These are phyloP conservation scores for Eulithis prunata DNA, from an alignment of 2,888 invertebrate species.

Conservation along the genomic window DNA sequence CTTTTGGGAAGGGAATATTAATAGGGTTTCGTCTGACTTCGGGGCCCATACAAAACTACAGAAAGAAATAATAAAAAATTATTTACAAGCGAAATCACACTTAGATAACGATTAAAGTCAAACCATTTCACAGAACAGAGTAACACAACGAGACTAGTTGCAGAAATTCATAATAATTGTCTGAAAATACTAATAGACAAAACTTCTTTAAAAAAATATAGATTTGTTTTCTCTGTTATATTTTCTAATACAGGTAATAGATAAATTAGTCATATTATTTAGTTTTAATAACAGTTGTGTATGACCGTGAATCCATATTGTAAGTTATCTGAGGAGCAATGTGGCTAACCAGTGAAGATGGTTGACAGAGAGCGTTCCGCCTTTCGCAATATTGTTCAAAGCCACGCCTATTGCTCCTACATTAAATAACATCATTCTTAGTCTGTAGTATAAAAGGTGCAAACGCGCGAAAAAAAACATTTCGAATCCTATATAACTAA, in stretches of 20 bases:
- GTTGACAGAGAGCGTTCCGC: slow-evolving; percentile 31
- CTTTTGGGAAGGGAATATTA: too few species aligned
- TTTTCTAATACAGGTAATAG: too few species aligned
- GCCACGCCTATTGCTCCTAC: slow-evolving; percentile 21
- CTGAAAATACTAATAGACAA: too few species aligned
- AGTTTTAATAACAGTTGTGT: neutral
- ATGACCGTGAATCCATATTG: slow-evolving; percentile 27
- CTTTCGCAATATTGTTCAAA: slow-evolving; percentile 21
- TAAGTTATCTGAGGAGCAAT: slow-evolving; percentile 3
- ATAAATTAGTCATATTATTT: too few species aligned
- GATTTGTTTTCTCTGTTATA: too few species aligned
- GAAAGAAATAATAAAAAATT: neutral
- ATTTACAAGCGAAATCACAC: too few species aligned
- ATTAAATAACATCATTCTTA: neutral
- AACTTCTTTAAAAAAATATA: too few species aligned
- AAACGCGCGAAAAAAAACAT: slow-evolving; percentile 21
- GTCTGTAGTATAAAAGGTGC: slow-evolving; percentile 10
- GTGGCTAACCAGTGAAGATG: slow-evolving; percentile 23
- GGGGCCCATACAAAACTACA: neutral
- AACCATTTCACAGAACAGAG: too few species aligned
- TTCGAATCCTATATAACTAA: slow-evolving; percentile 27
- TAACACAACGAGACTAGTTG: too few species aligned
- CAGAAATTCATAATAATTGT: too few species aligned
- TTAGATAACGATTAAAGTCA: too few species aligned
- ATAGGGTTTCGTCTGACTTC: too few species aligned